Evolutionary conservation across 2,888 invertebrate species (phyloP), one percentile per base, ranked within the genome.

Genomic region (Pemphredon lugubris): DNA sequence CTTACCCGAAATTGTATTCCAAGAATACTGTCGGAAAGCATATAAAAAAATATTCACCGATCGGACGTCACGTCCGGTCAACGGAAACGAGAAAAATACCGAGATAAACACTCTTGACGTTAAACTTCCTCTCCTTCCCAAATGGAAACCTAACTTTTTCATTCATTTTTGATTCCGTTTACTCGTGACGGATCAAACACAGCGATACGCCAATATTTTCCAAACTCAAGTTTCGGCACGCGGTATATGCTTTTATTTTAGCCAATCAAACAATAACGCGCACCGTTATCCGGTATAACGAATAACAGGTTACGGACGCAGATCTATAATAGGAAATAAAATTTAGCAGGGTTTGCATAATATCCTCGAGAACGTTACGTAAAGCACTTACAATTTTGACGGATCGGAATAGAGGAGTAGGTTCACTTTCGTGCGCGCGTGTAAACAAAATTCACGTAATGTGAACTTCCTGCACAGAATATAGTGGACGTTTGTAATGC

Each of bases 91-190:
- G 30, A 30, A 30, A 30, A 1, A 30, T 30, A 9, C 1, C 6
- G 9, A 9, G 1, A 2, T 30, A 30, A 30, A 30, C 30, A 9
- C 9, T 30, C 30, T 9, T 30, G 30, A 30, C 6, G 2, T 30
- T 30, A 6, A 30, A 30, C 6, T 30, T 30, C 30, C 2, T 30
- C 30, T 6, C 30, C 9, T 30, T 9, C 30, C 30, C 30, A 30
- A 30, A 47, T 30, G 14, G n/a, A 26, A 18, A 34, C 58, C 53
- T 67, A 69, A 59, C 54, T 68, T 59, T 42, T 57, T 45, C 7
- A 57, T 69, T 5, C 11, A 7, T 30, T 7, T 18, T 11, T 48
- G n/a, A 54, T 21, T 14, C 50, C 63, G 34, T 20, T 30, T 21
- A 51, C 20, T 47, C 34, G 32, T 47, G 57, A 16, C 42, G 21